Percentiles rank a stretch among this genome's conserved stretches.
Evolutionary conservation across 2,888 invertebrate species (phyloP).

Genomic region (Byasa hedistus): DNA sequence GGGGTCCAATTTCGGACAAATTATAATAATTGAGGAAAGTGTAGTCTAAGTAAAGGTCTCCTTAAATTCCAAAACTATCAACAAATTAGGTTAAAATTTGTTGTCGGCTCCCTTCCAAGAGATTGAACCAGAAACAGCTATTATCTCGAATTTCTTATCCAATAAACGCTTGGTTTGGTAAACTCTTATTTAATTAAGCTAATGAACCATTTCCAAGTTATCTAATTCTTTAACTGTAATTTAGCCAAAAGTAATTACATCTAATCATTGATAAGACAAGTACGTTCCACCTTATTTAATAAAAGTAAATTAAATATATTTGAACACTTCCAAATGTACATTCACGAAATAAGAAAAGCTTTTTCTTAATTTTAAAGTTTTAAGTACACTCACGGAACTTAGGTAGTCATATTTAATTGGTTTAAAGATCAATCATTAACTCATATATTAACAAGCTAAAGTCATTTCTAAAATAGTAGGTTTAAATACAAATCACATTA

Average conservation of each 20-base stretch:
- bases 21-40: conserved; percentile 18
- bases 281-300: conserved; percentile 32
- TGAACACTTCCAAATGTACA: too few relatives aligned
- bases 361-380: too few relatives aligned
- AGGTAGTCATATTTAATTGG: too few relatives aligned
- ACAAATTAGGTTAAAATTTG: conserved; percentile 51
- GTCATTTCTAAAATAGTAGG: too few relatives aligned
- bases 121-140: conserved; percentile 39
- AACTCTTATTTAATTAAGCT: conserved; percentile 67
- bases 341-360: too few relatives aligned
- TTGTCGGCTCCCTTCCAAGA: conserved; percentile 40
- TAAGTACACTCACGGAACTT: too few relatives aligned
- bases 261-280: conserved; percentile 32
- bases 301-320: too few relatives aligned
- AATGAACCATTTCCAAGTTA: conserved; percentile 61
- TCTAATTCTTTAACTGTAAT: conserved; percentile 59
- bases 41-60: conserved; percentile 4
- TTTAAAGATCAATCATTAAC: too few relatives aligned
- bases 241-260: conserved; percentile 48
- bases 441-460: too few relatives aligned
- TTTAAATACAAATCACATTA: too few relatives aligned
- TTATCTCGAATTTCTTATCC: conserved; percentile 53
- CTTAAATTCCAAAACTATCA: conserved; percentile 34
- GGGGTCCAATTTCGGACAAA: conserved; percentile 1
- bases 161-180: conserved; percentile 50